A percentile compares a stretch with the other conserved stretches of the same genome.
These are phyloP conservation scores for Euwallacea fornicatus DNA, from an alignment of 1,140 invertebrate species.

Conservation along the genomic window DNA sequence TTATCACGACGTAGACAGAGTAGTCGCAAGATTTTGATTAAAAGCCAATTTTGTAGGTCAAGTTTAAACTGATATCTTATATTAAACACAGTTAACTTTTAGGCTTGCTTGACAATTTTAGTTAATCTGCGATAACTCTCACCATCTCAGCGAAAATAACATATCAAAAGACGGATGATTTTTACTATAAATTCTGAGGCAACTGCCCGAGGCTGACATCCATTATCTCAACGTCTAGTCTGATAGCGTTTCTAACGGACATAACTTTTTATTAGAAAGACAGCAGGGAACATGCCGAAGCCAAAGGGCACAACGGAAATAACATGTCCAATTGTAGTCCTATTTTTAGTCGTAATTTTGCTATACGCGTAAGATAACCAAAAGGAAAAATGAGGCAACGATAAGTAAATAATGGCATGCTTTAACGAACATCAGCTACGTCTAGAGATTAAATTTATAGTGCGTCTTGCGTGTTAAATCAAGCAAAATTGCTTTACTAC, in stretches of 20 bases:
- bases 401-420: constrained; percentile 5
- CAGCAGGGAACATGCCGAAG: constrained; percentile 9
- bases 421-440: not conserved
- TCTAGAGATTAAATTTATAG: constrained; percentile 4
- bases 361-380: constrained; percentile 3
- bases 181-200: too few relatives aligned
- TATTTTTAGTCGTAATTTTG: constrained; percentile 13
- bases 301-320: constrained; percentile 21
- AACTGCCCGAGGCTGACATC: not conserved
- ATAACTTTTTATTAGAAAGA: constrained; percentile 14
- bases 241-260: constrained; percentile 19
- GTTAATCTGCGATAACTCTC: too few relatives aligned
- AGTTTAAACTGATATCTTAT: too few relatives aligned
- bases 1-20: too few relatives aligned
- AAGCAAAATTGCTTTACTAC: constrained; percentile 2
- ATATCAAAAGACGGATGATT: too few relatives aligned
- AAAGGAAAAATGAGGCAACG: not conserved
- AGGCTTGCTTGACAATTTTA: too few relatives aligned
- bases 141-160: too few relatives aligned
- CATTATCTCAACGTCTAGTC: constrained; percentile 4
- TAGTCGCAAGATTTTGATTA: too few relatives aligned
- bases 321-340: constrained; percentile 15
- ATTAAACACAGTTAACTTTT: too few relatives aligned
- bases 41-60: too few relatives aligned
- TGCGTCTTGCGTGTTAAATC: not conserved